A percentile compares a stretch with the other conserved stretches of the same genome.
phyloP scores from a whole-genome alignment of 2,113 vertebrate species.

The Dasyurus viverrinus region DNA sequence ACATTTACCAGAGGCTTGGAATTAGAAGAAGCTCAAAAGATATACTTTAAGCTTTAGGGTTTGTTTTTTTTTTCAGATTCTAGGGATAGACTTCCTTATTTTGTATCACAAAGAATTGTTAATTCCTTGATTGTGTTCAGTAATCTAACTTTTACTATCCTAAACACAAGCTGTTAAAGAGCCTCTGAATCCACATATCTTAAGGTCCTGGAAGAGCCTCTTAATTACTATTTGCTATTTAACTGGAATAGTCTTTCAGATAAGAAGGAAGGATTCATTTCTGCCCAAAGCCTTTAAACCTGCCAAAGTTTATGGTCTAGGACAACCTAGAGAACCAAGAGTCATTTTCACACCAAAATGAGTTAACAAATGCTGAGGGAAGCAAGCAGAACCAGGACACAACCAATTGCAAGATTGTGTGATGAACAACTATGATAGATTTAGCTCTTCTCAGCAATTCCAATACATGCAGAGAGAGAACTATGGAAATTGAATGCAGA shows the following conservation, averaged over 20 bases:
- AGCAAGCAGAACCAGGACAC: too few relatives aligned
- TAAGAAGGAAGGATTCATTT: background rate
- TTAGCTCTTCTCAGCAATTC: too few relatives aligned
- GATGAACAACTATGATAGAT: too few relatives aligned
- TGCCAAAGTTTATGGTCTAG: background rate
- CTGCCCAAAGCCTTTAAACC: background rate
- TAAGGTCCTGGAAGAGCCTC: background rate
- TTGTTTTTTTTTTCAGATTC: conserved; percentile 31
- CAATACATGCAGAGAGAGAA: too few relatives aligned
- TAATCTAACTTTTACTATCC: background rate
- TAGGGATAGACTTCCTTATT: conserved; percentile 6
- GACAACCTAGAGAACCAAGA: background rate
- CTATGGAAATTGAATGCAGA: too few relatives aligned
- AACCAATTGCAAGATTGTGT: too few relatives aligned
- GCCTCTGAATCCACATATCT: background rate
- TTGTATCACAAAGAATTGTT: conserved; percentile 25
- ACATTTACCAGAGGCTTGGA: background rate
- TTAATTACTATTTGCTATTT: background rate
- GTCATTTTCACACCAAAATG: background rate
- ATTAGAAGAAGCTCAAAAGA: conserved; percentile 31
- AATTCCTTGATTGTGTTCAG: conserved; percentile 36
- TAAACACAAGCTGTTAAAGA: conserved; percentile 21
- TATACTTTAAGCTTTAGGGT: conserved; percentile 42
- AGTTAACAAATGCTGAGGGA: background rate
- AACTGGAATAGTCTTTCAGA: background rate